Evolutionary conservation across 1,140 invertebrate species (phyloP), one percentile per base, ranked within the genome.

Genomic region (Aradophagus sp.): DNA sequence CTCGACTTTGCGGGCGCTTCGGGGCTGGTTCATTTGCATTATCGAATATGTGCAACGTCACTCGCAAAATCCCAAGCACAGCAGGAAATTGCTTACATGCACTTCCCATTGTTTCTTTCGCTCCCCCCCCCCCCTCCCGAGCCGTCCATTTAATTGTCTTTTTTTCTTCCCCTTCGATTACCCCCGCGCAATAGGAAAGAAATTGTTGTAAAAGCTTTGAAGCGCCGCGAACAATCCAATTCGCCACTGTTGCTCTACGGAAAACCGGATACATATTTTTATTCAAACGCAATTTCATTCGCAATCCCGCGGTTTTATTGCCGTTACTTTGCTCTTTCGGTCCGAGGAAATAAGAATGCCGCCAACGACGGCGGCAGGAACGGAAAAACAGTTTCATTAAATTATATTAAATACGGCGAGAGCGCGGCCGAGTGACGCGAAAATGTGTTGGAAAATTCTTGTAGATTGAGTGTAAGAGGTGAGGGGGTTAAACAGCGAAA

Each of bases 21-120:
- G 34, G 50, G 48, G 34, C 27, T 41, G 15, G 15, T 58, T 67
- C 48, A 62, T 67, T 67, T 62, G 47, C 58, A 62, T 59, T 62
- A 62, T 67, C 53, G 47, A 63, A 67, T 73, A 62, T 62, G 63
- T 61, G 38, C 50, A 39, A 36, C 56, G 34, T 61, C 62, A 35
- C 16, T 38, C 55, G 20, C 34, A n/a, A 50, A 42, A 42, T n/a
- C 12, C 50, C 11, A 42, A 56, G 13, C 17, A 42, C 2, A 36
- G 16, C 27, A 41, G 50, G 38, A 44, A 55, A 42, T n/a, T 11
- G 12, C 16, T 42, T 44, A 10, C 39, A 34, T 32, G 36, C 27
- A 26, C 31, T 35, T 59, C 29, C 23, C 42, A 31, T 52, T 58
- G 53, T 67, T 58, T 38, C 31, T 52, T 47, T 11, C 11, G 11